Percentiles rank a stretch among this genome's conserved stretches.
These are phyloP conservation scores for Apamea anceps DNA, from an alignment of 2,888 invertebrate genomes.

Conservation along the genomic window DNA sequence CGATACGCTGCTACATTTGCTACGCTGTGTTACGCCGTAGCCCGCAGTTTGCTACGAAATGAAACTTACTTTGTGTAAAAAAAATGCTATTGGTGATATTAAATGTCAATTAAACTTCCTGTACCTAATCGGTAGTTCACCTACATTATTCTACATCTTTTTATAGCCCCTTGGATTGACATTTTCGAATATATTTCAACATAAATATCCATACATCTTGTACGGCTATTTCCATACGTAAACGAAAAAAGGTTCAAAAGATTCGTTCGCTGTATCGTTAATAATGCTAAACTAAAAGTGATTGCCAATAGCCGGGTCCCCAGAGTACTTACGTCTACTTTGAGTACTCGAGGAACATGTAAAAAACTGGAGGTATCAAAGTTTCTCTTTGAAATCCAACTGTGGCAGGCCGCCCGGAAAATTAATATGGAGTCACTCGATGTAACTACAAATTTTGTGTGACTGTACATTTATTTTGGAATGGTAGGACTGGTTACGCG, in stretches of 20 bases:
- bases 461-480: slow-evolving; percentile 23
- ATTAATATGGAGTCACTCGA: slow-evolving; percentile 58
- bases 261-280: slow-evolving; percentile 59
- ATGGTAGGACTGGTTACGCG: too few species aligned
- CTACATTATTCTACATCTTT: not conserved
- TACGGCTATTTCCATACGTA: slow-evolving; percentile 8
- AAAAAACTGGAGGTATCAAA: slow-evolving; percentile 53
- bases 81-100: not conserved
- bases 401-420: slow-evolving; percentile 57
- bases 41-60: not conserved
- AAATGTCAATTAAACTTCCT: not conserved
- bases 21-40: slow-evolving; percentile 11
- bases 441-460: slow-evolving; percentile 34
- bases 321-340: slow-evolving; percentile 49
- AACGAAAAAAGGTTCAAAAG: slow-evolving; percentile 47
- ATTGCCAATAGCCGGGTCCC: slow-evolving; percentile 60
- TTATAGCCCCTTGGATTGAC: not conserved
- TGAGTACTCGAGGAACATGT: slow-evolving; percentile 39
- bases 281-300: slow-evolving; percentile 63
- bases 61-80: not conserved
- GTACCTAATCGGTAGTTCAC: not conserved
- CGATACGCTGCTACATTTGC: not conserved
- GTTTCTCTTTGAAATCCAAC: slow-evolving; percentile 53
- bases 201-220: slow-evolving; percentile 1
- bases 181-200: not conserved